Evolutionary conservation across 2,797 vertebrate genomes (phyloP).

Genomic region (Danio tinwini): DNA sequence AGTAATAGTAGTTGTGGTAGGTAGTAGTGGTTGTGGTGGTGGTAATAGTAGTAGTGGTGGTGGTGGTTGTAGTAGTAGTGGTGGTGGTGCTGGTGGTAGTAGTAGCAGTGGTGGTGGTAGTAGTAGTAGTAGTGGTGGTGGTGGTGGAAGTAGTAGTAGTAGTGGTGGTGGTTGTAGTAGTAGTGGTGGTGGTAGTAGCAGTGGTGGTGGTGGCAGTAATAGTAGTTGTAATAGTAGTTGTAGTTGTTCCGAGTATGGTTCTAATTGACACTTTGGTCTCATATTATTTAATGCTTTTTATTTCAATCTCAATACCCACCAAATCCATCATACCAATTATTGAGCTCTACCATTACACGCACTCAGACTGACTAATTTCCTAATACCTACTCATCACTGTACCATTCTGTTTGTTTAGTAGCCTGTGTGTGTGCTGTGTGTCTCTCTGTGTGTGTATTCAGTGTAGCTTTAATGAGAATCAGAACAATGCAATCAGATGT

Average conservation of each 20-base stretch:
- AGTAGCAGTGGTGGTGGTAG: too few species aligned
- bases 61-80: too few species aligned
- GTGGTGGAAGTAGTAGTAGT: too few species aligned
- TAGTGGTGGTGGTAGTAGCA: not conserved
- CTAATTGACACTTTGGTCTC: constrained; percentile 15
- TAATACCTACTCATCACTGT: not conserved
- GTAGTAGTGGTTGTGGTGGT: too few species aligned
- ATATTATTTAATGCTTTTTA: constrained; percentile 1
- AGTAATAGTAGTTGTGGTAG: too few species aligned
- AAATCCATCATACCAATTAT: constrained; percentile 20
- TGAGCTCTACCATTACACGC: constrained; percentile 17
- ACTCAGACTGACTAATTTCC: constrained; percentile 10
- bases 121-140: too few species aligned
- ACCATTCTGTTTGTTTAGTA: constrained; percentile 9
- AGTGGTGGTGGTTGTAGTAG: too few species aligned
- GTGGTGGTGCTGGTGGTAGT: too few species aligned
- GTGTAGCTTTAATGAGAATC: constrained; percentile 46
- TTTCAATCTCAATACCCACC: not conserved
- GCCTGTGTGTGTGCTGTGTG: constrained; percentile 14
- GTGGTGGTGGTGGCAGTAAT: not conserved
- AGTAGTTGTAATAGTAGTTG: not conserved
- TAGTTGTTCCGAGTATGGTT: not conserved
- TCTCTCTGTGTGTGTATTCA: constrained; percentile 6
- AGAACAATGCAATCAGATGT: constrained; percentile 46
- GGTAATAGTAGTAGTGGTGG: too few species aligned